These are phyloP conservation scores for Rhinoraja longicauda DNA, from an alignment of 2,797 vertebrate species.

Conservation along the genomic window DNA sequence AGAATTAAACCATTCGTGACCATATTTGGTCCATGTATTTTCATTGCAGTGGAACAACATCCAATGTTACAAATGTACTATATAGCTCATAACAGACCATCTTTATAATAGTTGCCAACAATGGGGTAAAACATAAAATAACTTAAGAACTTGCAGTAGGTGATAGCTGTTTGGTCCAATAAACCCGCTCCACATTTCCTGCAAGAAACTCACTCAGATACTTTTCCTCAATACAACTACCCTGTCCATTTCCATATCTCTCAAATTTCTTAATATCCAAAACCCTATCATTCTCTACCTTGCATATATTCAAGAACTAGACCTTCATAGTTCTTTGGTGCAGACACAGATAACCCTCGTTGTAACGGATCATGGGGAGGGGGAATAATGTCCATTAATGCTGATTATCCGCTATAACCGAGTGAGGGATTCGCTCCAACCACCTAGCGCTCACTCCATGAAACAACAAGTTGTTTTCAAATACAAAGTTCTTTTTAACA, in stretches of 20 bases:
- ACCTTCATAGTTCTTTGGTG: too few relatives aligned
- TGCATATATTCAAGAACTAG: background rate
- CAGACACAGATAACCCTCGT: too few relatives aligned
- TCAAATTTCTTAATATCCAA: background rate
- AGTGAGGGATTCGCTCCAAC: too few relatives aligned
- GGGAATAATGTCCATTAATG: too few relatives aligned
- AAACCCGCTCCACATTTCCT: too few relatives aligned
- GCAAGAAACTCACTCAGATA: background rate
- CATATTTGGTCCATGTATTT: slow-evolving; percentile 8
- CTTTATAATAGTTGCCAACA: background rate
- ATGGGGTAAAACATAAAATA: background rate
- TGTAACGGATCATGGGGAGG: too few relatives aligned
- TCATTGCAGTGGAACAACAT: background rate
- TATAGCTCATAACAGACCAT: background rate
- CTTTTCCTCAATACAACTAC: background rate
- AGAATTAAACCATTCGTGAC: background rate
- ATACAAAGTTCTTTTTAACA: too few relatives aligned
- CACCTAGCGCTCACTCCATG: too few relatives aligned
- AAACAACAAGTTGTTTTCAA: too few relatives aligned
- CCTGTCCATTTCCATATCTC: background rate
- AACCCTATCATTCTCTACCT: background rate
- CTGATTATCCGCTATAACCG: too few relatives aligned
- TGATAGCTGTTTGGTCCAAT: background rate
- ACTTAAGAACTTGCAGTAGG: too few relatives aligned
- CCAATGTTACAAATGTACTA: background rate